These are phyloP conservation scores for Pachyseris speciosa DNA, from an alignment of 64 coral and sea anemone species.

Conservation along the genomic window DNA sequence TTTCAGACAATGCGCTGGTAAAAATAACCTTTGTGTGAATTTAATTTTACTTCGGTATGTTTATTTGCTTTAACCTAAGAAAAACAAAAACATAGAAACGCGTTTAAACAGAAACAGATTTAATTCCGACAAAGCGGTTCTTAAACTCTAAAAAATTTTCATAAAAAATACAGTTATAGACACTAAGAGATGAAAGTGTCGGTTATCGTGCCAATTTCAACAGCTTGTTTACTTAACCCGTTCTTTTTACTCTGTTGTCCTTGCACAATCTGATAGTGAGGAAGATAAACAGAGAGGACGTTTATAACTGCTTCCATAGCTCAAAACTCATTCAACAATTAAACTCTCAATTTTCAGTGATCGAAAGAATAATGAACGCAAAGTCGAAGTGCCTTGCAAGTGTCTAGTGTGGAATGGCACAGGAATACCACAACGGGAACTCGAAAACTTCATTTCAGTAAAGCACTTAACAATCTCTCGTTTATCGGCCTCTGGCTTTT, in stretches of 20 bases:
- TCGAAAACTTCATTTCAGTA: background rate
- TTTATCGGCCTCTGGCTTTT: background rate
- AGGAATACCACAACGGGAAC: too few relatives aligned
- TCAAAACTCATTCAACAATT: too few relatives aligned
- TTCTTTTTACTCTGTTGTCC: background rate
- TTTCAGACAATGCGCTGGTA: too few relatives aligned
- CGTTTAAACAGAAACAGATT: background rate
- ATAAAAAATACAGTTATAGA: background rate
- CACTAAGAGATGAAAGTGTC: background rate
- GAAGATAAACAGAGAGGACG: background rate
- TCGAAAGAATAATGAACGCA: background rate
- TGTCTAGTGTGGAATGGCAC: too few relatives aligned
- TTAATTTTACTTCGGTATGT: background rate
- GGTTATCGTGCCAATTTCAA: background rate
- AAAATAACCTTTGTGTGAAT: background rate
- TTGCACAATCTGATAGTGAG: background rate
- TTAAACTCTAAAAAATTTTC: background rate
- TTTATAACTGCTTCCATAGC: too few relatives aligned
- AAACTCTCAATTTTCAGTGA: too few relatives aligned
- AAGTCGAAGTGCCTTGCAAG: too few relatives aligned
- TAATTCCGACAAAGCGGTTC: background rate
- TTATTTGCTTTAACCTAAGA: constrained; percentile 5
- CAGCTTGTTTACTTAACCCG: background rate
- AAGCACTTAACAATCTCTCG: background rate
- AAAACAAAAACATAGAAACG: background rate